phyloP scores from a whole-genome alignment of 2,888 invertebrate species.

The Acanthacorydalis orientalis region DNA sequence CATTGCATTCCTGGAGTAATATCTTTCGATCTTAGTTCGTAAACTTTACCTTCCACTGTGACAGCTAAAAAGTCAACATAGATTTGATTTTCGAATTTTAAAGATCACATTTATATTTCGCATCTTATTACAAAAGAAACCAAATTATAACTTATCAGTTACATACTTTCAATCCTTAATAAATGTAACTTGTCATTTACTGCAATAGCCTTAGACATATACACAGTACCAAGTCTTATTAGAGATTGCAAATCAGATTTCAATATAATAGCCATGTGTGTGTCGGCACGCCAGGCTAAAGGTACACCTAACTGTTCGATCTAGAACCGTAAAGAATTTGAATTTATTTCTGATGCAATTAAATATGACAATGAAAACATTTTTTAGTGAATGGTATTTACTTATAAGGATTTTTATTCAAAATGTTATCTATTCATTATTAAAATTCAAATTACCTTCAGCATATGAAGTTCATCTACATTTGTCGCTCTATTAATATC shows the following conservation, averaged over 20 bases:
- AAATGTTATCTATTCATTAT: too few relatives aligned
- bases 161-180: slow-evolving; percentile 62
- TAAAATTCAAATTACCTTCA: too few relatives aligned
- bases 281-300: slow-evolving; percentile 63
- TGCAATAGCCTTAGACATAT: slow-evolving; percentile 51
- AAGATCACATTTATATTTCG: neutral
- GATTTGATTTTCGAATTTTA: neutral
- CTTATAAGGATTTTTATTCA: too few relatives aligned
- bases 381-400: too few relatives aligned
- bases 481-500: slow-evolving; percentile 14
- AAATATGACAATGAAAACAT: too few relatives aligned
- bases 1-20: slow-evolving; percentile 2
- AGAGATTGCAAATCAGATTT: slow-evolving; percentile 63
- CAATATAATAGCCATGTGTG: slow-evolving; percentile 55
- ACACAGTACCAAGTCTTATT: slow-evolving; percentile 51
- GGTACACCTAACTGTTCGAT: slow-evolving; percentile 64
- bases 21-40: slow-evolving; percentile 5
- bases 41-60: slow-evolving; percentile 7
- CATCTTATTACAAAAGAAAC: neutral
- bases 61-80: slow-evolving; percentile 2
- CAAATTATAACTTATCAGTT: neutral
- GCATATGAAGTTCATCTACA: slow-evolving; percentile 4
- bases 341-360: too few relatives aligned
- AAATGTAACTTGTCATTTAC: slow-evolving; percentile 64
- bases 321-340: slow-evolving; percentile 25